Base-by-base conservation (phyloP, 2,888 invertebrate species). In the Caenorhabditis sp. region DNA sequence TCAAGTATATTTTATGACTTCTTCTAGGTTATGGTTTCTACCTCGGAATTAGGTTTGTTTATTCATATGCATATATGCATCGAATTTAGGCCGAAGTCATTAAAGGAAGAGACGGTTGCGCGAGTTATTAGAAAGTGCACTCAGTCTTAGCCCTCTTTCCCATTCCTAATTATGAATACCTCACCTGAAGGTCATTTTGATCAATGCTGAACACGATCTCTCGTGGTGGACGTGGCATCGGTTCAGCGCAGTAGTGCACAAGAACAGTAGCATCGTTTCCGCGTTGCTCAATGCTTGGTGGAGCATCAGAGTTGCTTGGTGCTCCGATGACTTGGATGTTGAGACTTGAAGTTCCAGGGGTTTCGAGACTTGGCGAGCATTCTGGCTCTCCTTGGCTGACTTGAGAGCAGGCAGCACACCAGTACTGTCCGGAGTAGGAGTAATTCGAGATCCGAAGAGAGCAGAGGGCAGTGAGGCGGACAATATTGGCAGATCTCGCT, bases 331-430 rank as follows among this genome's bases (percentile, higher is more conserved):
- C 91, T 82, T 91, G 89, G 8, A 91, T 82, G 47, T 76, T 90
- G 19, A 91, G 84, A 8, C 86, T 81, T 19, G 87, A 86, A 8
- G 87, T 85, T 24, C 89, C 90, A 8, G 91, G 91, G 28, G 88
- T 82, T 24, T 92, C 91, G 28, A 89, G 80, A 6, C 85, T 74
- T 14, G 91, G 91, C 4, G 90, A 90, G 80, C 91, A 91, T 82
- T 91, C 91, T 12, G 91, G 91, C 22, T 85, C 81, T 56, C 92
- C 91, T 80, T 90, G 87, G n/a, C 91, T 91, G 47, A 91, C 91
- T 81, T 90, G 89, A 0, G 90, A 91, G 79, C 91, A 91, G 0
- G 91, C 91, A 14, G 91, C 90, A 77, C 92, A 91, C 91, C 91
- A 91, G 73, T 91, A 91, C 59, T 89, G 89, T 41, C 91, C 91